phyloP scores from a whole-genome alignment of 2,113 vertebrate genomes.

The Aythya baeri region DNA sequence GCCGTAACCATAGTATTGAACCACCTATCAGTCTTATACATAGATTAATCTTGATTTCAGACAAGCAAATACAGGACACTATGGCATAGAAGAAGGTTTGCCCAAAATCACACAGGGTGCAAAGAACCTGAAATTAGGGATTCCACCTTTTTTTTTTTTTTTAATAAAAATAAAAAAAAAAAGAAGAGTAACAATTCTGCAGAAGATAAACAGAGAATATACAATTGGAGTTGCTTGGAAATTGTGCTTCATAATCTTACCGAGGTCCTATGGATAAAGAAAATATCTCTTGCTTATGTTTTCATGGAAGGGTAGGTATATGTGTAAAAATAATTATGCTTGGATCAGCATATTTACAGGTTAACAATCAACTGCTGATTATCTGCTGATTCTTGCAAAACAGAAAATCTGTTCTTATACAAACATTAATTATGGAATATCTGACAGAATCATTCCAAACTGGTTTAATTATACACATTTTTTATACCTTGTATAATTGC shows the following conservation, averaged over 20 bases:
- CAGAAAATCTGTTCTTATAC: conserved; percentile 60
- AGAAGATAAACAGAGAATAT: neutral
- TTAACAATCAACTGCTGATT: conserved; percentile 65
- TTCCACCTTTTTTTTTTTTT: neutral
- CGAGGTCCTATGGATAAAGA: neutral
- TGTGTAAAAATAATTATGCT: conserved; percentile 41
- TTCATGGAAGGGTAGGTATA: neutral
- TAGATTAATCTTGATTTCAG: neutral
- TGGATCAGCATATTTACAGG: conserved; percentile 59
- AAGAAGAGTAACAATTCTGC: neutral
- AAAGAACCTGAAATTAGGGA: neutral
- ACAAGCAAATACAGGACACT: neutral
- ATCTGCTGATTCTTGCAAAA: conserved; percentile 71
- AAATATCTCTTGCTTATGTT: neutral
- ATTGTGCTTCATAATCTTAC: neutral
- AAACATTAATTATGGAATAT: conserved; percentile 76
- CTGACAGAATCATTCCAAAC: conserved; percentile 65
- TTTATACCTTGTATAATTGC: conserved; percentile 59
- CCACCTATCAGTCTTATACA: neutral
- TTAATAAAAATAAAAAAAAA: neutral
- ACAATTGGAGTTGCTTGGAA: neutral
- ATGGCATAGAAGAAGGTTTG: neutral
- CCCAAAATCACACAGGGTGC: neutral
- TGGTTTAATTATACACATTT: conserved; percentile 67
- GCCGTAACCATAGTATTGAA: neutral